Percentiles rank a stretch among this genome's conserved stretches.
These are phyloP conservation scores for Neoniphon sammara DNA, from an alignment of 2,797 vertebrate genomes.

Conservation along the genomic window DNA sequence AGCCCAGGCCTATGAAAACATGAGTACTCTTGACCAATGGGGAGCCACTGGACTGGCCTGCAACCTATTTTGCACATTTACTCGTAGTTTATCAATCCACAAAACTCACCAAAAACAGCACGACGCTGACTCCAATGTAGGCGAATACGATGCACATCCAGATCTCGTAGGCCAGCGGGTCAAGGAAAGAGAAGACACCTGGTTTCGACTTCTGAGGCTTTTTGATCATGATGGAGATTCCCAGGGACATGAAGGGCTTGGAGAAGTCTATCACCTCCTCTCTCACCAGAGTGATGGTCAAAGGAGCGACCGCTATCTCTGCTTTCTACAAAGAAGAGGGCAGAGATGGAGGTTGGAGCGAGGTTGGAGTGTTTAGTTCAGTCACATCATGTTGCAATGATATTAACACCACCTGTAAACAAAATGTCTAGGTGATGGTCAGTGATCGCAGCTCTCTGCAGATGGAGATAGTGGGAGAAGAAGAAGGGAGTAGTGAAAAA, in stretches of 20 bases:
- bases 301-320: constrained; percentile 97
- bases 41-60: too few relatives aligned
- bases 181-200: constrained; percentile 98
- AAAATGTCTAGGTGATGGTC: constrained; percentile 7
- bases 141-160: constrained; percentile 99
- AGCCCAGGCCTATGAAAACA: too few relatives aligned
- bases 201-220: constrained; percentile 99
- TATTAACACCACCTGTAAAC: not conserved
- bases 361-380: constrained; percentile 21
- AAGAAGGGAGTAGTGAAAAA: not conserved
- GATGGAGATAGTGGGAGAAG: constrained; percentile 32
- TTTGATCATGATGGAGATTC: constrained; percentile 99
- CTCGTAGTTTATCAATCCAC: not conserved
- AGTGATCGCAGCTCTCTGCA: constrained; percentile 2
- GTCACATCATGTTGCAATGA: not conserved
- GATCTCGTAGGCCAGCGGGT: constrained; percentile 98
- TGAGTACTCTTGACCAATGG: too few relatives aligned
- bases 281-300: constrained; percentile 98
- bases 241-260: constrained; percentile 98
- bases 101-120: constrained; percentile 93
- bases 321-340: constrained; percentile 90
- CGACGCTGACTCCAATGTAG: constrained; percentile 99
- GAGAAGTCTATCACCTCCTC: constrained; percentile 99
- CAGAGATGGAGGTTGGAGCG: not conserved
- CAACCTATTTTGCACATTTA: not conserved